Evolutionary conservation across 2,888 invertebrate species (phyloP).

Genomic region (Pammene aurita): DNA sequence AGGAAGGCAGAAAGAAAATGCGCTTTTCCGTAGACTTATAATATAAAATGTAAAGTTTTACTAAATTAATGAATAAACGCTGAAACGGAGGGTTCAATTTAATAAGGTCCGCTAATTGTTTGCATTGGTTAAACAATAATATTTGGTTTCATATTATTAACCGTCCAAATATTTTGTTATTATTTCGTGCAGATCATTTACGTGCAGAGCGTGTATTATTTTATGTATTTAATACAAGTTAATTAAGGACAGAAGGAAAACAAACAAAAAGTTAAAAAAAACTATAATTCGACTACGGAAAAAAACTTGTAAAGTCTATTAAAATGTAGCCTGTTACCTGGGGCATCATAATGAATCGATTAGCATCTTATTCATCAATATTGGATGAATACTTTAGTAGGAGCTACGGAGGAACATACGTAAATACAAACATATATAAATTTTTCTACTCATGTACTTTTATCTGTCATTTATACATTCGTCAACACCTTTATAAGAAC

Average conservation of each 20-base stretch:
- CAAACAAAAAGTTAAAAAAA: neutral
- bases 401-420: too few relatives aligned
- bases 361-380: too few relatives aligned
- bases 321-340: too few relatives aligned
- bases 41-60: conserved; percentile 1
- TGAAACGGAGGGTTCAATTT: neutral
- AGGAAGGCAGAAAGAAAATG: neutral
- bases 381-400: too few relatives aligned
- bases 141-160: conserved; percentile 14
- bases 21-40: neutral
- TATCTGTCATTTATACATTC: too few relatives aligned
- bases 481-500: too few relatives aligned
- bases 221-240: neutral
- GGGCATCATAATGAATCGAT: too few relatives aligned
- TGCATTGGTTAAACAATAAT: conserved; percentile 17
- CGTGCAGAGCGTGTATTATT: neutral
- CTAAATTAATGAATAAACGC: conserved; percentile 1
- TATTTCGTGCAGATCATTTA: conserved; percentile 5
- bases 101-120: conserved; percentile 13
- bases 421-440: too few relatives aligned
- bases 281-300: too few relatives aligned
- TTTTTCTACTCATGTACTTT: too few relatives aligned
- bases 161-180: conserved; percentile 3
- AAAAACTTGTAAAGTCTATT: too few relatives aligned
- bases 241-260: neutral